These are phyloP conservation scores for Malthinus flaveolus DNA, from an alignment of 2,888 invertebrate genomes.

Conservation along the genomic window DNA sequence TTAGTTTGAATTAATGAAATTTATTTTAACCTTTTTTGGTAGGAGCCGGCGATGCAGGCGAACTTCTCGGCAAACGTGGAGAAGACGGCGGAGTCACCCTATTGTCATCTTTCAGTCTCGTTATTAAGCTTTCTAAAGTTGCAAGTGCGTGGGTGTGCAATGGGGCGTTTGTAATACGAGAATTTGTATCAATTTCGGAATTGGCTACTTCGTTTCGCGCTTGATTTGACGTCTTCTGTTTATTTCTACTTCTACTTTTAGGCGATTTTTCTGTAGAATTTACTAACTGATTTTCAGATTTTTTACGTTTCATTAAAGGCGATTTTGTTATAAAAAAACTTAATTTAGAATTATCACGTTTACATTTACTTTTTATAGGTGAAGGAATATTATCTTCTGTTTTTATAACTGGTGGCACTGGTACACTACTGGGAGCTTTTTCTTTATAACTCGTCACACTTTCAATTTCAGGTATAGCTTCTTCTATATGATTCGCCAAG, in stretches of 20 bases:
- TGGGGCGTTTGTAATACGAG: slow-evolving; percentile 41
- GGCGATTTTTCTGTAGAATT: slow-evolving; percentile 31
- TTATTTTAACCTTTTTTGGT: slow-evolving; percentile 62
- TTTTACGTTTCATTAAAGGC: slow-evolving; percentile 51
- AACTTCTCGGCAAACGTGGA: slow-evolving; percentile 72
- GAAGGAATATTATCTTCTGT: slow-evolving; percentile 32
- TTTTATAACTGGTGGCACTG: slow-evolving; percentile 24
- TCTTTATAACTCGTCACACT: slow-evolving; percentile 36
- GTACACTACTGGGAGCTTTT: slow-evolving; percentile 29
- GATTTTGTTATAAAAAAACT: slow-evolving; percentile 52
- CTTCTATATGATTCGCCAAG: slow-evolving; percentile 41
- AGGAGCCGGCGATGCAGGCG: slow-evolving; percentile 74
- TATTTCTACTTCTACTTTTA: slow-evolving; percentile 42
- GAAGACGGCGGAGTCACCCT: slow-evolving; percentile 58
- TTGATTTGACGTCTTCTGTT: slow-evolving; percentile 39
- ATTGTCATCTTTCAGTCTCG: slow-evolving; percentile 59
- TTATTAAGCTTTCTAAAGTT: slow-evolving; percentile 62
- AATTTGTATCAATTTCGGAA: slow-evolving; percentile 23
- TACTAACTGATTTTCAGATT: slow-evolving; percentile 37
- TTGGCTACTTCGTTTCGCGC: slow-evolving; percentile 37
- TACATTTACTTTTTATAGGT: slow-evolving; percentile 34
- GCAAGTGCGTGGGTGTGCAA: slow-evolving; percentile 60
- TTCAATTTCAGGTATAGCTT: slow-evolving; percentile 46
- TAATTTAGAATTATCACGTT: slow-evolving; percentile 46
- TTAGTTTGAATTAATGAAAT: not conserved